Evolutionary conservation across 2,888 invertebrate species (phyloP), one percentile per base, ranked within the genome.

Genomic region (Drosophila nr. medialis): DNA sequence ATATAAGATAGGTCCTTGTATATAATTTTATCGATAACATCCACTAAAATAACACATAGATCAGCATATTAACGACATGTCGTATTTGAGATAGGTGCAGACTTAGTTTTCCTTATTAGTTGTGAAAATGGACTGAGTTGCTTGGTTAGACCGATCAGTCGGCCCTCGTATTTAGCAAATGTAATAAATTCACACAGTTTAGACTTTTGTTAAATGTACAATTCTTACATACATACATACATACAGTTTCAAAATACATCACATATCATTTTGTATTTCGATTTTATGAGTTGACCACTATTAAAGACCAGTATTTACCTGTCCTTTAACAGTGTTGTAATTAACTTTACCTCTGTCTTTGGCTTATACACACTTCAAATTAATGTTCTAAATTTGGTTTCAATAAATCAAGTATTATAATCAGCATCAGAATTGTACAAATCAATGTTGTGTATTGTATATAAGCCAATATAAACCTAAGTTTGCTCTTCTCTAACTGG

Each of bases 361-460:
- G 60, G 61, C 54, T 61, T 61, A 61, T 53, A 53, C 36, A 61
- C 38, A 54, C 53, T 54, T 58, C 34, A 60, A 51, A 50, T 36
- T 36, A 53, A 53, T 40, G 53, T 61, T 30, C 38, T 21, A 61
- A 53, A 40, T 40, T 53, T 53, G 42, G 15, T 27, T 36, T 36
- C 29, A 11, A 63, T 36, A 36, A 36, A 32, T 49, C 30, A 38
- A 32, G 10, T 51, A 59, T 48, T 49, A 24, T 69, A 45, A 56
- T 60, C 36, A 51, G 27, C 36, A 36, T 51, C 38, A 53, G 21
- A 61, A 54, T 53, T 61, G 54, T 61, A 61, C 30, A 42, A 54
- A 64, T 64, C 55, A 51, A 64, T 68, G 67, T 68, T 68, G 64
- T 68, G 32, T 64, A 58, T 36, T 53, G 32, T 64, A 53, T 56